phyloP scores from a whole-genome alignment of 2,797 vertebrate species.

The Manis pentadactyla region DNA sequence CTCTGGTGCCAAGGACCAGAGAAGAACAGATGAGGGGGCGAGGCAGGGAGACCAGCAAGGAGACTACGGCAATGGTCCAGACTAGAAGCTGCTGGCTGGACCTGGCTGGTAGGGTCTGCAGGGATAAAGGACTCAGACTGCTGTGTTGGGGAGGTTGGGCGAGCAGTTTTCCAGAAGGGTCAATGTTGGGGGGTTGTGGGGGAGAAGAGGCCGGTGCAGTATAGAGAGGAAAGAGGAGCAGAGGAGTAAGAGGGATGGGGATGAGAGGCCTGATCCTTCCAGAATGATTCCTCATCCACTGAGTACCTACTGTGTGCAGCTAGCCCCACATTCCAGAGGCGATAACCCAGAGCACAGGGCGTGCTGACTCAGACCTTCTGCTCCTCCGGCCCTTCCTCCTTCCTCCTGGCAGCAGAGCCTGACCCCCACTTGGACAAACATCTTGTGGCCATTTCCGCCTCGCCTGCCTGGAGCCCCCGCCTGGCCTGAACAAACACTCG shows the following conservation, averaged over 20 bases:
- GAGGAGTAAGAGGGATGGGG: not conserved
- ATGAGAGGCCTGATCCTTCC: not conserved
- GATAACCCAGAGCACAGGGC: not conserved
- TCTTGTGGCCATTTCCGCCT: conserved; percentile 73
- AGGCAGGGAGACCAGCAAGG: not conserved
- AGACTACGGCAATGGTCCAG: not conserved
- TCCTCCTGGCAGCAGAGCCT: not conserved
- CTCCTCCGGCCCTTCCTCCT: not conserved
- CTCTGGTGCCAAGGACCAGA: not conserved
- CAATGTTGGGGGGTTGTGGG: too few species aligned
- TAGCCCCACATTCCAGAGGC: too few species aligned
- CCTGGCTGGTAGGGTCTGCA: not conserved
- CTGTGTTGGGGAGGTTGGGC: not conserved
- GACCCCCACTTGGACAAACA: conserved; percentile 72
- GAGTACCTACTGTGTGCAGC: not conserved
- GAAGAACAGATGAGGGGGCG: not conserved
- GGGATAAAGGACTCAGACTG: not conserved
- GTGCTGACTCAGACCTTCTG: conserved; percentile 20
- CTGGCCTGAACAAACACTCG: conserved; percentile 76
- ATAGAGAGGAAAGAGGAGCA: not conserved
- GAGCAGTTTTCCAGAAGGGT: not conserved
- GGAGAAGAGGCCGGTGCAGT: not conserved
- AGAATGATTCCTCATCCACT: not conserved
- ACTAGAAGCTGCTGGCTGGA: not conserved
- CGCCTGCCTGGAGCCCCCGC: conserved; percentile 69